These are phyloP conservation scores for Euproctis similis DNA, from an alignment of 2,888 invertebrate species.

Conservation along the genomic window DNA sequence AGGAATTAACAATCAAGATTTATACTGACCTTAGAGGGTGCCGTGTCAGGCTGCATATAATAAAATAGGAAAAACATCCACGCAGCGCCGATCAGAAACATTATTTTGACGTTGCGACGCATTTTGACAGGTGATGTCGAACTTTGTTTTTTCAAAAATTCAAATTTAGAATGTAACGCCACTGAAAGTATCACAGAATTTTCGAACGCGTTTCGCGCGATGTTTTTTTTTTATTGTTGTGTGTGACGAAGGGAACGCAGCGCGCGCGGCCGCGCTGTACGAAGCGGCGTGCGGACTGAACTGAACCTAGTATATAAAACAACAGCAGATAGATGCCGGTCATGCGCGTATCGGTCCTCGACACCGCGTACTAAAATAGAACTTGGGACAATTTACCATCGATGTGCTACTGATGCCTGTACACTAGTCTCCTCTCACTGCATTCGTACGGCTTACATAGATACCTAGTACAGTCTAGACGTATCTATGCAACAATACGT, in stretches of 20 bases:
- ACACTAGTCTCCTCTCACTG: slow-evolving; percentile 29
- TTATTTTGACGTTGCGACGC: slow-evolving; percentile 65
- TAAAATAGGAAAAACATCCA: slow-evolving; percentile 68
- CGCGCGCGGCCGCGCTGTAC: slow-evolving; percentile 69
- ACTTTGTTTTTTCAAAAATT: slow-evolving; percentile 9
- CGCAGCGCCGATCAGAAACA: slow-evolving; percentile 56
- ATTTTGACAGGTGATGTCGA: slow-evolving; percentile 31
- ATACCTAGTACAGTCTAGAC: too few species aligned
- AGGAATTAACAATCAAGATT: slow-evolving; percentile 4
- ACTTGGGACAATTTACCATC: slow-evolving; percentile 37
- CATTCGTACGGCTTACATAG: slow-evolving; percentile 31
- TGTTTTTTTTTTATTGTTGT: slow-evolving; percentile 36
- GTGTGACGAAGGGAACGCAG: slow-evolving; percentile 39
- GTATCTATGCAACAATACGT: too few species aligned
- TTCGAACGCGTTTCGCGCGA: slow-evolving; percentile 20
- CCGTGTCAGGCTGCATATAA: slow-evolving; percentile 63
- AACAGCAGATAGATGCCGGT: slow-evolving; percentile 41
- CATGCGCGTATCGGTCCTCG: slow-evolving; percentile 64
- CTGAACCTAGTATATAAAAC: slow-evolving; percentile 23
- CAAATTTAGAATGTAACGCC: slow-evolving; percentile 12
- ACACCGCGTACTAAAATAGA: slow-evolving; percentile 51
- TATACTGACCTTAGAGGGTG: slow-evolving; percentile 51
- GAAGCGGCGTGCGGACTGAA: slow-evolving; percentile 57
- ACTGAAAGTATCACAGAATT: slow-evolving; percentile 25
- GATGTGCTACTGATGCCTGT: slow-evolving; percentile 17